Evolutionary conservation across 35 echinoderm and acorn worm genomes (phyloP).

Genomic region (Acanthaster planci): DNA sequence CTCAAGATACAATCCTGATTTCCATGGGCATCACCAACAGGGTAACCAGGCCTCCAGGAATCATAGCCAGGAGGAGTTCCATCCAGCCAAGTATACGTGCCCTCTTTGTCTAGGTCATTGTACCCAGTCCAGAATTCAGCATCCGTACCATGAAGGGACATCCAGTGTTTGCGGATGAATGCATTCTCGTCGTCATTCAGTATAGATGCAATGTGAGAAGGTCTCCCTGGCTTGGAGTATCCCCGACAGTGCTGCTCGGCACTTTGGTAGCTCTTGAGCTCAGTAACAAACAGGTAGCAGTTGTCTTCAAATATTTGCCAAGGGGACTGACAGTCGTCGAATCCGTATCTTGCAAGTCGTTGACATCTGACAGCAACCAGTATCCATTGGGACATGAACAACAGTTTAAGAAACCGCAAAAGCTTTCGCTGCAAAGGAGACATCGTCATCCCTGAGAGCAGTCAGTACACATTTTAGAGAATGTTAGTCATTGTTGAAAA

Average conservation of each 20-base stretch:
- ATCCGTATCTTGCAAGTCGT: too few relatives aligned
- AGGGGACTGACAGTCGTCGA: not conserved
- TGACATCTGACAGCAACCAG: not conserved
- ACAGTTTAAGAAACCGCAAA: too few relatives aligned
- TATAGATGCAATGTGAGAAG: slow-evolving; percentile 3
- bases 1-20: not conserved
- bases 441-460: too few relatives aligned
- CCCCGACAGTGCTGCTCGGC: not conserved
- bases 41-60: not conserved
- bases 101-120: not conserved
- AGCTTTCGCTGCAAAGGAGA: too few relatives aligned
- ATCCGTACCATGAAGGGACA: not conserved
- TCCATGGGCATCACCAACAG: not conserved
- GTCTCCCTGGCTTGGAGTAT: not conserved
- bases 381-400: not conserved
- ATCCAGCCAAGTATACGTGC: not conserved
- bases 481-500: too few relatives aligned
- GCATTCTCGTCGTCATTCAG: slow-evolving; percentile 13
- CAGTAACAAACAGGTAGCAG: slow-evolving; percentile 1
- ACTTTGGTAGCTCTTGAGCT: not conserved
- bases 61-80: not conserved
- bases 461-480: too few relatives aligned
- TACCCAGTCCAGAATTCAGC: not conserved
- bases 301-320: slow-evolving; percentile 18
- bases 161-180: not conserved